Base-by-base conservation (phyloP, 2,797 vertebrate species). In the Neosilurus hyrtlii region DNA sequence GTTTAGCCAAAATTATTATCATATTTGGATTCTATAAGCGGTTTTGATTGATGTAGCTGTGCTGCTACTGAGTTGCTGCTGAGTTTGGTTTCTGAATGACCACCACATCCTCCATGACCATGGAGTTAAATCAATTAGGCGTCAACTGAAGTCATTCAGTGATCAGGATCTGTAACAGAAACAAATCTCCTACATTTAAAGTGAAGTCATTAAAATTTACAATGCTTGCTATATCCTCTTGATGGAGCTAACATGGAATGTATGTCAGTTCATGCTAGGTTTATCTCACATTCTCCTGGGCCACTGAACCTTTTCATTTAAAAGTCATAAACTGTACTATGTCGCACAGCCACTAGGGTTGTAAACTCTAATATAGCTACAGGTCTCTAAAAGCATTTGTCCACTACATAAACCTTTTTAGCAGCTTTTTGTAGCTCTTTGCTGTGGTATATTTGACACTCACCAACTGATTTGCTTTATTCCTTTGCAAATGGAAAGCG, bases 91-190 rank as follows among this genome's bases (percentile, higher is more conserved):
- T 85, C 72, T 56, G 80, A 84, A 71, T 81, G 18, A 37, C 63
- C 49, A 81, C 61, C 43, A 57, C 15, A 84, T 65, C 35, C 62
- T 83, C 26, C 43, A n/a, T n/a, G n/a, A n/a, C n/a, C n/a, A n/a
- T n/a, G n/a, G n/a, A n/a, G 82, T 81, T 66, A 84, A 83, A 83
- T 88, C 83, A 86, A 84, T 84, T 83, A 87, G 72, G 35, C 35
- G 7, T 51, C 76, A 83, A 61, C 52, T 16, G 51, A 15, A 37
- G 72, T 86, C 77, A 77, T 67, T 73, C 37, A 24, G 56, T 65
- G 71, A 71, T 79, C 80, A 51, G 67, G 66, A 83, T 66, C 52
- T 59, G 80, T 70, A 83, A 78, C 59, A 78, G 51, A 79, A 67
- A 81, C 52, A 37, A 77, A 63, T 80, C 77, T 73, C 37, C 24